Conservation (phyloP, 64 coral and sea anemone species). For the Catalaphyllia jardinei region DNA sequence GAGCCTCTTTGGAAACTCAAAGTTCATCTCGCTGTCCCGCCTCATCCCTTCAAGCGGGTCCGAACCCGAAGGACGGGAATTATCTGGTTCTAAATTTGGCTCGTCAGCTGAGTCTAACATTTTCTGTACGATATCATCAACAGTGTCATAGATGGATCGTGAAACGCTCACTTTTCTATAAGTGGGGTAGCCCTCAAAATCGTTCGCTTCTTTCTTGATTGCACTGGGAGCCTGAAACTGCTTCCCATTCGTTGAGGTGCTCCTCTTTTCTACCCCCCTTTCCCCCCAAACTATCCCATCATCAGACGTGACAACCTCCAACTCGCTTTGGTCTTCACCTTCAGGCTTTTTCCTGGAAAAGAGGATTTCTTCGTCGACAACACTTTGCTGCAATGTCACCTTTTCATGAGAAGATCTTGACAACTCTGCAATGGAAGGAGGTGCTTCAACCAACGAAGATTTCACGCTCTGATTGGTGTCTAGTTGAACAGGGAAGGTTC, state of each 20-base stretch:
- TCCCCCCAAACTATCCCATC: not conserved
- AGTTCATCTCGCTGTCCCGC: not conserved
- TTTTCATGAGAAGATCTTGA: not conserved
- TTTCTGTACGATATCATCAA: constrained; percentile 33
- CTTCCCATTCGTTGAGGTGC: not conserved
- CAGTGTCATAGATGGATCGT: constrained; percentile 22
- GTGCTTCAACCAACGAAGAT: not conserved
- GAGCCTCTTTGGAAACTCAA: not conserved
- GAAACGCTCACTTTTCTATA: constrained; percentile 12
- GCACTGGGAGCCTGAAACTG: not conserved
- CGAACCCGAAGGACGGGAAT: not conserved
- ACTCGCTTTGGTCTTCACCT: constrained; percentile 14
- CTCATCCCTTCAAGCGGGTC: not conserved
- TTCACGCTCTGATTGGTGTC: not conserved
- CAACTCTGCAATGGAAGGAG: too few species aligned
- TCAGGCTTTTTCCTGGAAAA: not conserved
- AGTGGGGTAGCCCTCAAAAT: not conserved
- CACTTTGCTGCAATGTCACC: not conserved
- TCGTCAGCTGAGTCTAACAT: constrained; percentile 23
- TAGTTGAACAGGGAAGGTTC: not conserved
- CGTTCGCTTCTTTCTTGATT: not conserved
- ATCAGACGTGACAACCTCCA: not conserved
- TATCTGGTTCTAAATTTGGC: not conserved
- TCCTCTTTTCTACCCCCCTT: not conserved
- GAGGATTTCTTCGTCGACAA: not conserved